A percentile compares a stretch with the other conserved stretches of the same genome.
phyloP scores from a whole-genome alignment of 1,140 invertebrate species.

The Drosophila orena region DNA sequence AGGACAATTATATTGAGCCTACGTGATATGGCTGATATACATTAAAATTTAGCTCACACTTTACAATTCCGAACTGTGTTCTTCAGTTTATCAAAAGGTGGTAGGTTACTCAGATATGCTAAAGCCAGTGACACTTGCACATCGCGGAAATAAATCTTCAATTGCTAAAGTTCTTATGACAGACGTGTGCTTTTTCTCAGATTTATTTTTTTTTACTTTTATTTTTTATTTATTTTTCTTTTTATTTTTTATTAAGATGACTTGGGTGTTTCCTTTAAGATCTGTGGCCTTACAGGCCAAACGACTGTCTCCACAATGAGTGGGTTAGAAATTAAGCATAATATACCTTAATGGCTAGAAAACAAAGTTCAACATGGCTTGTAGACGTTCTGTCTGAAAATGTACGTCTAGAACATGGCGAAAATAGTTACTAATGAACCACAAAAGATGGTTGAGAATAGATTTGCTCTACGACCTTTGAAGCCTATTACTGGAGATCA shows the following conservation, averaged over 20 bases:
- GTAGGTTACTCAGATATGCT: slow-evolving; percentile 32
- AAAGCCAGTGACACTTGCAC: slow-evolving; percentile 20
- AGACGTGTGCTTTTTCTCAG: slow-evolving; percentile 1
- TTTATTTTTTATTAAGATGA: slow-evolving; percentile 30
- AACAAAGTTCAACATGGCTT: slow-evolving; percentile 25
- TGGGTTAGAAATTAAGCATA: slow-evolving; percentile 17
- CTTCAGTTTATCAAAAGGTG: slow-evolving; percentile 13
- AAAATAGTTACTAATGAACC: slow-evolving; percentile 6
- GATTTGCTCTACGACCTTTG: slow-evolving; percentile 63
- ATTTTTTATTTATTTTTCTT: too few relatives aligned
- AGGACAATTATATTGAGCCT: slow-evolving; percentile 35
- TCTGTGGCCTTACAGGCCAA: slow-evolving; percentile 40
- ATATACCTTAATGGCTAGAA: slow-evolving; percentile 27
- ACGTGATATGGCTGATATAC: slow-evolving; percentile 49
- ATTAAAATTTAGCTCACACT: slow-evolving; percentile 33
- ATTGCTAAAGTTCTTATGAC: slow-evolving; percentile 29
- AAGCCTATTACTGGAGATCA: slow-evolving; percentile 48
- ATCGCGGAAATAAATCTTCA: slow-evolving; percentile 51
- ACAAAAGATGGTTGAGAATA: slow-evolving; percentile 36
- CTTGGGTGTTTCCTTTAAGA: slow-evolving; percentile 37
- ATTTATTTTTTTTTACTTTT: not conserved
- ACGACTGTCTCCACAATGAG: slow-evolving; percentile 6
- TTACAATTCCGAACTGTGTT: slow-evolving; percentile 11
- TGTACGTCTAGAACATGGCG: slow-evolving; percentile 14
- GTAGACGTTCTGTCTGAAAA: slow-evolving; percentile 11